phyloP scores from a whole-genome alignment of 2,797 vertebrate species.

The Takifugu rubripes region DNA sequence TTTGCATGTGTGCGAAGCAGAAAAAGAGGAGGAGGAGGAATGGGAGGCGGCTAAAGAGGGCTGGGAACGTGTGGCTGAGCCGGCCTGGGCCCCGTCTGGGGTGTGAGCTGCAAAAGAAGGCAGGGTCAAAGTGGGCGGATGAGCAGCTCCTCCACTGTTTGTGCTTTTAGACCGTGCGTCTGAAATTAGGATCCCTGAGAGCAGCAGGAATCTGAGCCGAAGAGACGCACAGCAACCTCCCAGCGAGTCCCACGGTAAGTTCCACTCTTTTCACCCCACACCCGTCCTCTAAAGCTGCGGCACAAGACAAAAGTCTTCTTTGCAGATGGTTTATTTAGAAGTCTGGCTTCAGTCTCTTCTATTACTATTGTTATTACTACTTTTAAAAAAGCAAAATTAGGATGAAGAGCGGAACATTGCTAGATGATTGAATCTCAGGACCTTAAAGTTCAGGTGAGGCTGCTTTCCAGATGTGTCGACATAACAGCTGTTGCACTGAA shows the following conservation, averaged over 20 bases:
- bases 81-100: slow-evolving; percentile 48
- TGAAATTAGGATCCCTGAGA: slow-evolving; percentile 53
- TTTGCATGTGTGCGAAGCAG: slow-evolving; percentile 26
- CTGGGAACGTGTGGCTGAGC: slow-evolving; percentile 19
- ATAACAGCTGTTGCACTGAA: background rate
- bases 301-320: background rate
- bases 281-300: background rate
- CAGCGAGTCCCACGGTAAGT: slow-evolving; percentile 43
- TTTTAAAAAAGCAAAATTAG: background rate
- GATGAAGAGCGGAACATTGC: background rate
- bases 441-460: slow-evolving; percentile 2
- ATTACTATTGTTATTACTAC: background rate
- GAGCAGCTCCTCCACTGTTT: slow-evolving; percentile 43
- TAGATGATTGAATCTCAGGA: too few relatives aligned
- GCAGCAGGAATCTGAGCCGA: slow-evolving; percentile 46
- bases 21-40: background rate
- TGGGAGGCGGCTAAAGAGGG: background rate
- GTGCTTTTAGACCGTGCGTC: slow-evolving; percentile 54
- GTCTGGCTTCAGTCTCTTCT: background rate
- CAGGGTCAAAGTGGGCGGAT: slow-evolving; percentile 58
- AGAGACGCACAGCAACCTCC: slow-evolving; percentile 42
- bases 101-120: slow-evolving; percentile 61
- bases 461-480: slow-evolving; percentile 13
- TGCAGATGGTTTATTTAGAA: too few relatives aligned
- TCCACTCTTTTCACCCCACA: background rate